Evolutionary conservation across 2,113 vertebrate species (phyloP).

Genomic region (Callionymus lyra): DNA sequence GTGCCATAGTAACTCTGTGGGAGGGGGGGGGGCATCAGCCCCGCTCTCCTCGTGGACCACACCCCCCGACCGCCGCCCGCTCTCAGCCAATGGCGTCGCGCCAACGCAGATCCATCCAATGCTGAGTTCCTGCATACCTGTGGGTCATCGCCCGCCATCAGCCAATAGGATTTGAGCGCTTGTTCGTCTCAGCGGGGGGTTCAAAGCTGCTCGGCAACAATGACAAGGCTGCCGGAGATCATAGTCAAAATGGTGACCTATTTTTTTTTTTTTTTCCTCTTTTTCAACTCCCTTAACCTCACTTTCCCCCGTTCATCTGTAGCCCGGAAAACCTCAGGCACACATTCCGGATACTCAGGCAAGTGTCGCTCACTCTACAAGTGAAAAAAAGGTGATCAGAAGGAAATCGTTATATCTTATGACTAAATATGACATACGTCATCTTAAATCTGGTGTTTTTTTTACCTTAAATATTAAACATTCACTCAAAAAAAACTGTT

Average conservation of each 20-base stretch:
- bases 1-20: constrained; percentile 45
- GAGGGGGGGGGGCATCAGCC: constrained; percentile 49
- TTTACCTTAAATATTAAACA: too few relatives aligned
- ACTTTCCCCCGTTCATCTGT: constrained; percentile 11
- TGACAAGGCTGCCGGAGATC: constrained; percentile 32
- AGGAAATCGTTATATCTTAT: constrained; percentile 14
- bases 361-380: too few relatives aligned
- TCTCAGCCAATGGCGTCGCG: constrained; percentile 32
- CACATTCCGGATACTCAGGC: constrained; percentile 16
- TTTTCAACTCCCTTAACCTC: constrained; percentile 18
- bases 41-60: constrained; percentile 16
- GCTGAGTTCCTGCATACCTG: constrained; percentile 23
- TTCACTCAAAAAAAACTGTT: neutral
- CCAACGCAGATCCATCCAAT: constrained; percentile 29
- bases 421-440: neutral
- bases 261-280: constrained; percentile 21
- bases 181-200: constrained; percentile 40
- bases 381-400: constrained; percentile 11
- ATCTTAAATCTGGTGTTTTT: neutral
- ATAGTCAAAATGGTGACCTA: constrained; percentile 62
- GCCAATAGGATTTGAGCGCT: constrained; percentile 37
- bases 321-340: constrained; percentile 18
- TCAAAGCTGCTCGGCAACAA: constrained; percentile 61
- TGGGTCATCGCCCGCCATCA: constrained; percentile 12
- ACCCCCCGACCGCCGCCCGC: constrained; percentile 36